Percentiles rank a stretch among this genome's conserved stretches.
Evolutionary conservation across 2,888 invertebrate genomes (phyloP).

Genomic region (Sycophila texana): DNA sequence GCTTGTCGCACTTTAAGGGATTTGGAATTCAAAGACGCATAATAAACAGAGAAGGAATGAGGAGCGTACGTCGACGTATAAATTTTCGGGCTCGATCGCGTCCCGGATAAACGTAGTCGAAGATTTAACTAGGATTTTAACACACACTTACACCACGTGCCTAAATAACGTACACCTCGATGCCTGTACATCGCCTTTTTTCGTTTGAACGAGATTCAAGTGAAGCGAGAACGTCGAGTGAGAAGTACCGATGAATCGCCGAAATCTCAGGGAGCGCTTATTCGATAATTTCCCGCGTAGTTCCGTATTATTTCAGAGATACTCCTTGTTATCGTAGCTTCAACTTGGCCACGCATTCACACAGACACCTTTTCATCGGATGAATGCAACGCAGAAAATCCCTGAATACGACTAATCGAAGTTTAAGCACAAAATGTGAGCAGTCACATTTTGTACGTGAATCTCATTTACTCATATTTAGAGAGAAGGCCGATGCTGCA

Average conservation of each 20-base stretch:
- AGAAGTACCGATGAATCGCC: constrained; percentile 9
- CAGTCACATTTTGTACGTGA: neutral
- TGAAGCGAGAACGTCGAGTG: neutral
- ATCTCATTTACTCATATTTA: neutral
- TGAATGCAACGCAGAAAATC: neutral
- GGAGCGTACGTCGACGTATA: no score
- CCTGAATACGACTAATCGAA: neutral
- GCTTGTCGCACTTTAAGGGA: no score
- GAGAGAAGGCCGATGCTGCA: no score
- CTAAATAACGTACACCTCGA: constrained; percentile 61
- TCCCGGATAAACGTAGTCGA: no score
- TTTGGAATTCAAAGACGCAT: no score
- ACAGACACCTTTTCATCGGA: neutral
- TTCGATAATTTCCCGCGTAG: neutral
- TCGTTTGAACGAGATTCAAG: neutral
- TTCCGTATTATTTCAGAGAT: neutral
- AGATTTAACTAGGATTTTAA: constrained; percentile 11
- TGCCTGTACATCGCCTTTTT: constrained; percentile 56
- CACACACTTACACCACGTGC: constrained; percentile 60
- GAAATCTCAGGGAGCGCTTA: constrained; percentile 12
- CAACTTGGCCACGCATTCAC: neutral
- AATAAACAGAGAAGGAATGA: no score
- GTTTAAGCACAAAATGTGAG: neutral
- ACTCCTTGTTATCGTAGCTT: neutral
- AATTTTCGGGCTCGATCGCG: no score